Base-by-base conservation (phyloP, 1,140 invertebrate species). In the Dolichoris vasculosae region DNA sequence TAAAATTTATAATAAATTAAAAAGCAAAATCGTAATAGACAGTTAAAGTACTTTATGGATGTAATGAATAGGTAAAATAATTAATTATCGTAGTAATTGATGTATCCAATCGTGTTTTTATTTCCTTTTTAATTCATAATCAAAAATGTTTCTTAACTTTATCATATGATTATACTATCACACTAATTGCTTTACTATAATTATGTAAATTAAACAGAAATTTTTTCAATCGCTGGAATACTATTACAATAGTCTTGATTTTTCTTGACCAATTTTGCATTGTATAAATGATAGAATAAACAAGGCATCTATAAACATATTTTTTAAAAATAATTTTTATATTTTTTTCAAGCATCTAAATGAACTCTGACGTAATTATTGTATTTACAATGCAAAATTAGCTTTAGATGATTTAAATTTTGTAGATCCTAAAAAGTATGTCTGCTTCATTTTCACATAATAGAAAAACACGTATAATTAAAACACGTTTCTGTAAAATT, bases 41-140 rank as follows among this genome's bases (percentile, higher is more conserved):
- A n/a, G n/a, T n/a, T n/a, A n/a, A n/a, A 55, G 51, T 9, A 17
- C 9, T 17, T 55, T 15, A 17, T 55, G 51, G 26, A 77, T 77
- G 20, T 23, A 78, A 23, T 67, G 32, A 69, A 67, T 2, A 59
- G 17, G 55, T 46, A 51, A 38, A 48, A 2, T 35, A 82, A 71
- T 67, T 69, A 38, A 81, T 71, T 71, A 43, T n/a, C 8, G 30
- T 26, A n/a, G 43, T n/a, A n/a, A 51, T 67, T 75, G 64, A 80
- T 79, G n/a, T 86, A 83, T 83, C 85, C 85, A 86, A 86, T 86
- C 43, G 32, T 63, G 13, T 59, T 71, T 86, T 86, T 79, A 79
- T 85, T 86, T 86, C 51, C 63, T 67, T 75, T 83, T 80, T 55
- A 78, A 35, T 78, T 63, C 38, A 83, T 83, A 83, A 83, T 86